These are phyloP conservation scores for Odocoileus virginianus DNA, from an alignment of 2,113 vertebrate species.

Conservation along the genomic window DNA sequence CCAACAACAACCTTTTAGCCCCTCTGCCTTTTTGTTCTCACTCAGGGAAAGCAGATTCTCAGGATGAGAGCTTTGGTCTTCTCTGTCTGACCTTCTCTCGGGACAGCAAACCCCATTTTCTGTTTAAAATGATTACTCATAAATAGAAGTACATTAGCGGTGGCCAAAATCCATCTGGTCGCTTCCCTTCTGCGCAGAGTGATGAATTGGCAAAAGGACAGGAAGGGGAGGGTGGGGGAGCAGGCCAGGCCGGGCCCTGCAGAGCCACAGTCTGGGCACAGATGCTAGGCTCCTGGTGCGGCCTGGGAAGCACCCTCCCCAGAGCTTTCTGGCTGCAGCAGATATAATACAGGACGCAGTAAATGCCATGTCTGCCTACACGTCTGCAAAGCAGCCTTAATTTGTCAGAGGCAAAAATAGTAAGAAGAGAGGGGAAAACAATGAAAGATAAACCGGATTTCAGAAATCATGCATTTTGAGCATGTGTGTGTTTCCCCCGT, in stretches of 20 bases:
- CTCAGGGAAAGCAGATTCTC: background rate
- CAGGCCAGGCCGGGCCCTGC: fast-evolving
- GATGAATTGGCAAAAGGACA: background rate
- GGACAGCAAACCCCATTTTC: background rate
- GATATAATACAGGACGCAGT: background rate
- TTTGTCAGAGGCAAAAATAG: background rate
- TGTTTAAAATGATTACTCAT: background rate
- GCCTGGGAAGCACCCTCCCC: background rate
- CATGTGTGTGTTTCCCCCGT: background rate
- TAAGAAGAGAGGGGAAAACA: background rate
- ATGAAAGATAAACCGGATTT: background rate
- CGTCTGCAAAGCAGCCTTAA: background rate
- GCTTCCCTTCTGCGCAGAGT: background rate
- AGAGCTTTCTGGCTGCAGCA: background rate
- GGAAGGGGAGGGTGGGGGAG: background rate
- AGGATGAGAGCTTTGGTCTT: background rate
- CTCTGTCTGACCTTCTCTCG: background rate
- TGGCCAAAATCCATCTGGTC: background rate
- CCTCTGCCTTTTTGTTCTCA: background rate
- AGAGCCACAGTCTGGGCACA: background rate
- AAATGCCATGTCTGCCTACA: background rate
- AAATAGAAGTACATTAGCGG: background rate
- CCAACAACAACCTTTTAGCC: background rate
- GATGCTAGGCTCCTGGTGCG: background rate
- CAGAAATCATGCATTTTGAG: background rate